phyloP scores from a whole-genome alignment of 2,888 invertebrate genomes.

The Acanthococcus lagerstroemiae region DNA sequence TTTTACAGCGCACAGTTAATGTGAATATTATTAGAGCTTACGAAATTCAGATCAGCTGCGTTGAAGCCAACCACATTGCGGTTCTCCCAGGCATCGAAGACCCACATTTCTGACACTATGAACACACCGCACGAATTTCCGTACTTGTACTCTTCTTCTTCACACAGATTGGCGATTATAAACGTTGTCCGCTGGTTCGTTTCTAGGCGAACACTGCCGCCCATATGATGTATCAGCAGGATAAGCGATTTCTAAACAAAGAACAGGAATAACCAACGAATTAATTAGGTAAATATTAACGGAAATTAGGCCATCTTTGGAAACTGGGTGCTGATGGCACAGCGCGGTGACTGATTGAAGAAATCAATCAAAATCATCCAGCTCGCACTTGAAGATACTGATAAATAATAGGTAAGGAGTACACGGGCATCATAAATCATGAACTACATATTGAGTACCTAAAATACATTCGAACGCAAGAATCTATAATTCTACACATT shows the following conservation, averaged over 20 bases:
- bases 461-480: too few species aligned
- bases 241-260: constrained; percentile 66
- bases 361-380: too few species aligned
- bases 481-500: too few species aligned
- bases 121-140: constrained; percentile 82
- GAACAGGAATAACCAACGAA: constrained; percentile 1
- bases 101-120: constrained; percentile 81
- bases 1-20: too few species aligned
- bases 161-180: constrained; percentile 78
- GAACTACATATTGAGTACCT: too few species aligned
- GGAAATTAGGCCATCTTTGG: not conserved
- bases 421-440: too few species aligned
- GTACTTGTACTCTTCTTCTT: constrained; percentile 88
- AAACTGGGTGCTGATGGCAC: too few species aligned
- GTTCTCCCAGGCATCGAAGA: constrained; percentile 74
- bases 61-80: constrained; percentile 58
- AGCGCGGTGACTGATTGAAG: too few species aligned
- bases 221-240: constrained; percentile 89
- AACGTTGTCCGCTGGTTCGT: constrained; percentile 78
- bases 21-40: too few species aligned
- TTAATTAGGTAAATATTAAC: not conserved
- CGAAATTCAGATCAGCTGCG: constrained; percentile 54
- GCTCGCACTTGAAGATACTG: too few species aligned
- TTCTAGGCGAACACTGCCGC: constrained; percentile 87
- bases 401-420: too few species aligned